These are phyloP conservation scores for Labeo catla DNA, from an alignment of 2,113 vertebrate genomes.

Conservation along the genomic window DNA sequence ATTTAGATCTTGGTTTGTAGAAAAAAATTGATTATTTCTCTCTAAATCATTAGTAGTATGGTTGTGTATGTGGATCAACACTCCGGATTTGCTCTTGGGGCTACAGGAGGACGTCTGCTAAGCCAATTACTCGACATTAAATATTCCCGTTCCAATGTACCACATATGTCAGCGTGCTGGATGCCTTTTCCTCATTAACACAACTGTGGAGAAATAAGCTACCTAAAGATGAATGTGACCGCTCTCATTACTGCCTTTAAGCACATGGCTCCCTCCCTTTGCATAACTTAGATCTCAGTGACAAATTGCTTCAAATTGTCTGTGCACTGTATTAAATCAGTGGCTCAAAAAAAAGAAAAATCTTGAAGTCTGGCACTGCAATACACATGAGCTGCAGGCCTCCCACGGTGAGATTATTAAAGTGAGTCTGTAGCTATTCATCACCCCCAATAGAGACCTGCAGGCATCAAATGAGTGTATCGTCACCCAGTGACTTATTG, in stretches of 20 bases:
- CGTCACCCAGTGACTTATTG: slow-evolving; percentile 37
- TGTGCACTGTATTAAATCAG: slow-evolving; percentile 47
- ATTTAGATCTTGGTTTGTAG: background rate
- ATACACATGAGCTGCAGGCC: slow-evolving; percentile 51
- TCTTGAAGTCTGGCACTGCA: slow-evolving; percentile 30
- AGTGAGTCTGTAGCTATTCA: slow-evolving; percentile 58
- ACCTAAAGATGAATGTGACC: slow-evolving; percentile 52
- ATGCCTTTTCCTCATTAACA: slow-evolving; percentile 42
- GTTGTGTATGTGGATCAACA: background rate
- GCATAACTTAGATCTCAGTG: slow-evolving; percentile 31
- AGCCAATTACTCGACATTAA: slow-evolving; percentile 39
- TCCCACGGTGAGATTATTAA: slow-evolving; percentile 60
- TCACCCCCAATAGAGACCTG: slow-evolving; percentile 47
- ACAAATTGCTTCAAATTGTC: slow-evolving; percentile 58
- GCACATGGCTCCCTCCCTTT: slow-evolving; percentile 16
- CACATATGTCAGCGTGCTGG: slow-evolving; percentile 50
- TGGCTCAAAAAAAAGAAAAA: slow-evolving; percentile 16
- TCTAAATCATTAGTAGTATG: background rate
- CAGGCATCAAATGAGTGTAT: slow-evolving; percentile 50
- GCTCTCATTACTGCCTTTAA: slow-evolving; percentile 53
- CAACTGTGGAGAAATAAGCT: slow-evolving; percentile 53
- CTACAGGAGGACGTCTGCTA: slow-evolving; percentile 21
- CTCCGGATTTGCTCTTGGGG: background rate
- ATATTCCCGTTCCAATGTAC: slow-evolving; percentile 47
- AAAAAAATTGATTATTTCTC: background rate